Conservation (phyloP, 2,888 invertebrate genomes). For the Metellina segmentata region DNA sequence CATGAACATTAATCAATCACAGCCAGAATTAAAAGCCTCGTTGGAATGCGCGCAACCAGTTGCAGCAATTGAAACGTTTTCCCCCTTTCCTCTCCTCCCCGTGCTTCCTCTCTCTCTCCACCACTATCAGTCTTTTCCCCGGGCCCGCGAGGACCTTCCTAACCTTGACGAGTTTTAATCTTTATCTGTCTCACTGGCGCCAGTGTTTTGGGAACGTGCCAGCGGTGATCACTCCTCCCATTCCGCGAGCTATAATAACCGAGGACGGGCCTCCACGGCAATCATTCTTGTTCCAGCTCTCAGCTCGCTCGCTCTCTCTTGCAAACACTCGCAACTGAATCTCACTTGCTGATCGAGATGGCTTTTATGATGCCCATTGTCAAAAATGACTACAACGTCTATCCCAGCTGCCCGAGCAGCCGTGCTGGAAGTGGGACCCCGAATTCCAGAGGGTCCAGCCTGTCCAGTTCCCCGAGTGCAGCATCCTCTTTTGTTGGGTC, state of each 20-base stretch:
- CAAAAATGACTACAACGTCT: slow-evolving; percentile 95
- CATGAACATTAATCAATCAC: neutral
- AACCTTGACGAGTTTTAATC: slow-evolving; percentile 69
- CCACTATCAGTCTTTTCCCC: slow-evolving; percentile 15
- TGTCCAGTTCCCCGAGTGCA: slow-evolving; percentile 79
- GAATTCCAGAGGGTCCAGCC: slow-evolving; percentile 81
- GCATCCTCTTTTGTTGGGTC: slow-evolving; percentile 66
- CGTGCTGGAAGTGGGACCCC: slow-evolving; percentile 81
- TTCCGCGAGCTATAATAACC: slow-evolving; percentile 57
- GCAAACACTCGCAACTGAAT: neutral
- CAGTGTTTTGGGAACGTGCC: slow-evolving; percentile 52
- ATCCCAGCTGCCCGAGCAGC: slow-evolving; percentile 86
- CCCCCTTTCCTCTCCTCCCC: slow-evolving; percentile 10
- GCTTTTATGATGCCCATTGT: slow-evolving; percentile 97
- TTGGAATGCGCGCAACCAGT: slow-evolving; percentile 40
- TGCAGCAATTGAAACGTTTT: slow-evolving; percentile 34
- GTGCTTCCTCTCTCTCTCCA: slow-evolving; percentile 1
- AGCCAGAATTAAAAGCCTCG: slow-evolving; percentile 31
- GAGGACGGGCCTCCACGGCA: slow-evolving; percentile 41
- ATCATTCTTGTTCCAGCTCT: slow-evolving; percentile 15
- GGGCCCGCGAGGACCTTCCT: slow-evolving; percentile 66
- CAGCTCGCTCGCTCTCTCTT: neutral
- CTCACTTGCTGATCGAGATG: slow-evolving; percentile 83
- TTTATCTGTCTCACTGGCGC: slow-evolving; percentile 62
- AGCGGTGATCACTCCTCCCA: slow-evolving; percentile 27